Evolutionary conservation across 2,888 invertebrate genomes (phyloP).

Genomic region (Strigamia maritima): DNA sequence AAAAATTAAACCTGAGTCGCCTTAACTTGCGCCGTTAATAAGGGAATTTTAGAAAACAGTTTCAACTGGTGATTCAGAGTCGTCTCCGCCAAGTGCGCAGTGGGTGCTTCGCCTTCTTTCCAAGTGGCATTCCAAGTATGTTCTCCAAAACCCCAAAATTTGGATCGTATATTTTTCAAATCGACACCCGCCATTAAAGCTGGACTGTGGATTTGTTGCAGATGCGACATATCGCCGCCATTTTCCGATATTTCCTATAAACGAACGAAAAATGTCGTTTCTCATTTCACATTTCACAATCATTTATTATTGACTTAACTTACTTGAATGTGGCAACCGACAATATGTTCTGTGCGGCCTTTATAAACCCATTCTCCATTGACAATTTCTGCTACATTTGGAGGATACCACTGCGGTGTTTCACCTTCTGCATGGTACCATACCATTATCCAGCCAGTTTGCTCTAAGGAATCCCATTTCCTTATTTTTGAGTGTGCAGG

Average conservation of each 20-base stretch:
- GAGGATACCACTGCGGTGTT: slow-evolving; percentile 67
- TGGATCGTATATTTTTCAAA: slow-evolving; percentile 49
- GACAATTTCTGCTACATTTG: slow-evolving; percentile 59
- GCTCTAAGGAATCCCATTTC: slow-evolving; percentile 67
- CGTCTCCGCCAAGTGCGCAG: slow-evolving; percentile 64
- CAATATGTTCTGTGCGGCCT: slow-evolving; percentile 73
- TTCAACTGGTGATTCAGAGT: slow-evolving; percentile 63
- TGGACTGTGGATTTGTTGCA: slow-evolving; percentile 70
- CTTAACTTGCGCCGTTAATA: slow-evolving; percentile 62
- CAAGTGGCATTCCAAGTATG: slow-evolving; percentile 65
- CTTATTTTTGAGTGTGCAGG: slow-evolving; percentile 67
- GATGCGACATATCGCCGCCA: slow-evolving; percentile 78
- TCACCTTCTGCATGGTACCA: slow-evolving; percentile 76
- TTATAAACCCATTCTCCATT: slow-evolving; percentile 63
- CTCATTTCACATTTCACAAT: too few relatives aligned
- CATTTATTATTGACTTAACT: slow-evolving; percentile 38
- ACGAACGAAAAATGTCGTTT: too few relatives aligned
- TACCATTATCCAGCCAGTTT: slow-evolving; percentile 70
- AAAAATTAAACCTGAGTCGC: slow-evolving; percentile 66
- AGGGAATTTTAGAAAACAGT: slow-evolving; percentile 60
- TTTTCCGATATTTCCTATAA: slow-evolving; percentile 85
- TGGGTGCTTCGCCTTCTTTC: slow-evolving; percentile 49
- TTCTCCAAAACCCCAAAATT: slow-evolving; percentile 54
- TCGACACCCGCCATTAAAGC: slow-evolving; percentile 58
- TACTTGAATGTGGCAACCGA: slow-evolving; percentile 76